Conservation (phyloP, 35 echinoderm and acorn worm genomes). For the Nesometra sesokonis region DNA sequence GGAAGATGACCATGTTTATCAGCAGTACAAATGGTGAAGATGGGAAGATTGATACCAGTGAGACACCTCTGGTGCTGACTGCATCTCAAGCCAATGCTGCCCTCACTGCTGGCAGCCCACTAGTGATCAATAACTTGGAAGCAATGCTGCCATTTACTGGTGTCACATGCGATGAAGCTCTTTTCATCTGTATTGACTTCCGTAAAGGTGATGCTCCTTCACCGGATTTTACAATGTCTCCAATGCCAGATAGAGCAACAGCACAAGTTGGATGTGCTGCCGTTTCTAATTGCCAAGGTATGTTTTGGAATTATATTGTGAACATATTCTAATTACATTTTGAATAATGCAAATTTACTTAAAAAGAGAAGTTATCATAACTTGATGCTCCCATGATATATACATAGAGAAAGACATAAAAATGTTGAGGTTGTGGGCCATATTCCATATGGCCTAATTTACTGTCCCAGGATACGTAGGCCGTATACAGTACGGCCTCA, state of each 20-base stretch:
- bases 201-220: neutral
- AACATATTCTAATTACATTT: too few species aligned
- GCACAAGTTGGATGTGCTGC: neutral
- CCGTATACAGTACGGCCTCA: too few species aligned
- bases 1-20: neutral
- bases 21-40: neutral
- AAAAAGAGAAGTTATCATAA: too few species aligned
- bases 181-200: neutral
- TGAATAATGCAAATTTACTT: too few species aligned
- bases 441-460: too few species aligned
- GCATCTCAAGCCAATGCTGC: neutral
- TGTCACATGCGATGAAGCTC: neutral
- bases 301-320: too few species aligned
- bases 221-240: neutral
- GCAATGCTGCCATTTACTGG: neutral
- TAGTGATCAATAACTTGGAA: neutral
- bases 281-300: neutral
- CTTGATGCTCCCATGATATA: too few species aligned
- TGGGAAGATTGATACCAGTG: neutral
- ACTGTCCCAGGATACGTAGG: too few species aligned
- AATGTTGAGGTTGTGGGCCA: too few species aligned
- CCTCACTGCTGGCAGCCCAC: neutral
- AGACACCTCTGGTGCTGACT: neutral
- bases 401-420: too few species aligned
- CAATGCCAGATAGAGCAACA: neutral